A percentile compares a stretch with the other conserved stretches of the same genome.
These are phyloP conservation scores for Belonocnema kinseyi DNA, from an alignment of 1,140 invertebrate species.

Conservation along the genomic window DNA sequence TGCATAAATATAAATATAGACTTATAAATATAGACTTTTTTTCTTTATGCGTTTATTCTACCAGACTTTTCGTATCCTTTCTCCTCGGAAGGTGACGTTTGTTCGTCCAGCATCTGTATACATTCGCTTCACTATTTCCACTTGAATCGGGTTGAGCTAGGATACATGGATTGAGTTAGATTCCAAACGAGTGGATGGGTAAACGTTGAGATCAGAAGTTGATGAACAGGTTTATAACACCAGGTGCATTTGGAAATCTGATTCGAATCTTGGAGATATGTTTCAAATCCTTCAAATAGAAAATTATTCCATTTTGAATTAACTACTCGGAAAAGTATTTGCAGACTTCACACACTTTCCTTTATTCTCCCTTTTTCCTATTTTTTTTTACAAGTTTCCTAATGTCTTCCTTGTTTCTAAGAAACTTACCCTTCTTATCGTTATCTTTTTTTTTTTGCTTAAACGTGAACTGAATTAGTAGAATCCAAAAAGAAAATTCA, in stretches of 20 bases:
- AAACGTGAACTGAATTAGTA: too few species aligned
- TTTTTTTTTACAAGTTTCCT: too few species aligned
- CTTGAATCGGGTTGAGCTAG: neutral
- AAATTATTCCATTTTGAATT: too few species aligned
- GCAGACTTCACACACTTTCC: too few species aligned
- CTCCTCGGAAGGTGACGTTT: slow-evolving; percentile 8
- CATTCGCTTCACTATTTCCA: neutral
- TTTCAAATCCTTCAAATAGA: neutral
- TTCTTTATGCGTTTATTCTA: neutral
- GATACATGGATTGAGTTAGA: slow-evolving; percentile 5
- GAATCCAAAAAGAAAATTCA: too few species aligned
- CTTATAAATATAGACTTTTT: slow-evolving; percentile 1
- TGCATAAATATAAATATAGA: too few species aligned
- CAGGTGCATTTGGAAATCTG: neutral
- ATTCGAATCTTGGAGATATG: neutral
- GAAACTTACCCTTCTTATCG: too few species aligned
- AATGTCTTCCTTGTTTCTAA: too few species aligned
- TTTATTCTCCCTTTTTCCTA: too few species aligned
- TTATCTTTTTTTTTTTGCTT: too few species aligned
- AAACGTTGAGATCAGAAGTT: neutral
- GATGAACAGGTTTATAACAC: slow-evolving; percentile 3
- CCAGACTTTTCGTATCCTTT: slow-evolving; percentile 13
- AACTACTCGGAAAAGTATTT: too few species aligned
- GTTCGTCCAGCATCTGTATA: neutral
- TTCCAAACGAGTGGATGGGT: slow-evolving; percentile 18